phyloP scores from a whole-genome alignment of 2,113 vertebrate genomes.

The Erinaceus europaeus region DNA sequence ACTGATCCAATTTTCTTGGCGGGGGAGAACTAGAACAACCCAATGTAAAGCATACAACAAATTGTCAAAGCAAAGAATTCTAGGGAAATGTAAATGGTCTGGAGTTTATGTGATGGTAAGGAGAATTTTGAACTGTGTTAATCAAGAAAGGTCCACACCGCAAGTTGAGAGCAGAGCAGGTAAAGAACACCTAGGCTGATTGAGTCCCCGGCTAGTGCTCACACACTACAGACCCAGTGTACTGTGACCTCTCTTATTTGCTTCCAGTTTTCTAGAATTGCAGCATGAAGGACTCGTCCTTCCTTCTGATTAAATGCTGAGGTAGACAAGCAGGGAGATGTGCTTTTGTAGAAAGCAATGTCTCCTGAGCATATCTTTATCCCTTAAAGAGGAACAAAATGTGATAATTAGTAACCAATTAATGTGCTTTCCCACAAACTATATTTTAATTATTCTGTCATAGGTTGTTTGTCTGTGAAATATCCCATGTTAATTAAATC shows the following conservation, averaged over 20 bases:
- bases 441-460: constrained; percentile 81
- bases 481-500: constrained; percentile 76
- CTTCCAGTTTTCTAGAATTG: neutral
- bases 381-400: constrained; percentile 64
- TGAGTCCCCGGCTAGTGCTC: neutral
- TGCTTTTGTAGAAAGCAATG: constrained; percentile 35
- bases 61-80: neutral
- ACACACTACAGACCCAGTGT: neutral
- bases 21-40: too few species aligned
- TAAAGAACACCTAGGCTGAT: neutral
- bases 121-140: neutral
- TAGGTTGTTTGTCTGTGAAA: constrained; percentile 74
- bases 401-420: constrained; percentile 76
- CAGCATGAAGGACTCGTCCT: constrained; percentile 45
- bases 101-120: neutral
- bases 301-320: constrained; percentile 64
- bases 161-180: neutral
- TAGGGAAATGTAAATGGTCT: too few species aligned
- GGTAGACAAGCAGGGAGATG: constrained; percentile 49
- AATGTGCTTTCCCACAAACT: constrained; percentile 75
- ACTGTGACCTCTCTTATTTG: neutral
- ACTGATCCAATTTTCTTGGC: too few species aligned
- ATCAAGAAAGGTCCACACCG: neutral
- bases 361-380: constrained; percentile 73
- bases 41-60: too few species aligned